Evolutionary conservation across 2,797 vertebrate genomes (phyloP).

Genomic region (Gila robusta): DNA sequence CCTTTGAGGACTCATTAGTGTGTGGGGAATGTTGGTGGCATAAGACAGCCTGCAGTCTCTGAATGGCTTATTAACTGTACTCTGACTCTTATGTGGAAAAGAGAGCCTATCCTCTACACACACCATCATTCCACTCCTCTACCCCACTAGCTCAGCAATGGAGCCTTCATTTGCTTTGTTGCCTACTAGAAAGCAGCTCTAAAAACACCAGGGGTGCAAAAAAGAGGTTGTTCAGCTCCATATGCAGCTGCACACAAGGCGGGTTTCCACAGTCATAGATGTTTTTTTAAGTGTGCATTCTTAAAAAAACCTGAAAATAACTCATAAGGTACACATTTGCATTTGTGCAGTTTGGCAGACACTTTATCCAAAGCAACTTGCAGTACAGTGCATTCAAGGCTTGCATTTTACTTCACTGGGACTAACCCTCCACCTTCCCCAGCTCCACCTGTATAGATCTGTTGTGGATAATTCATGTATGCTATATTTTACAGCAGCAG

Average conservation of each 20-base stretch:
- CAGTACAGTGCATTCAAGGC: not conserved
- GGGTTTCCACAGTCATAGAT: not conserved
- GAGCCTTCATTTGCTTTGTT: constrained; percentile 29
- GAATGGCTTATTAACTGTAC: constrained; percentile 42
- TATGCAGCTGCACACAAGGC: not conserved
- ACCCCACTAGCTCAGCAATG: constrained; percentile 8
- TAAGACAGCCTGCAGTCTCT: constrained; percentile 22
- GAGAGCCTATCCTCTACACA: constrained; percentile 11
- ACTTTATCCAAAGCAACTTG: not conserved
- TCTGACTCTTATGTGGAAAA: constrained; percentile 28
- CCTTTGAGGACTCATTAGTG: constrained; percentile 42
- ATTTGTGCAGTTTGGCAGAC: not conserved
- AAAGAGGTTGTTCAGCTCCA: not conserved
- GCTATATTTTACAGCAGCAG: too few relatives aligned
- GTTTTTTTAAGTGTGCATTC: not conserved
- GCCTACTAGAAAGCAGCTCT: constrained; percentile 54
- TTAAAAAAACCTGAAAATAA: not conserved
- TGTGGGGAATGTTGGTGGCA: constrained; percentile 10
- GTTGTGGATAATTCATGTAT: too few relatives aligned
- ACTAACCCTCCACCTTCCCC: not conserved
- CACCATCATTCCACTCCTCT: constrained; percentile 19
- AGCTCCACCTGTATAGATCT: not conserved
- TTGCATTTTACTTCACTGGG: not conserved
- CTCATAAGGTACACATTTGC: not conserved
- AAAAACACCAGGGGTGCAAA: constrained; percentile 33